phyloP scores from a whole-genome alignment of 2,113 vertebrate genomes.

The Pristiophorus japonicus region DNA sequence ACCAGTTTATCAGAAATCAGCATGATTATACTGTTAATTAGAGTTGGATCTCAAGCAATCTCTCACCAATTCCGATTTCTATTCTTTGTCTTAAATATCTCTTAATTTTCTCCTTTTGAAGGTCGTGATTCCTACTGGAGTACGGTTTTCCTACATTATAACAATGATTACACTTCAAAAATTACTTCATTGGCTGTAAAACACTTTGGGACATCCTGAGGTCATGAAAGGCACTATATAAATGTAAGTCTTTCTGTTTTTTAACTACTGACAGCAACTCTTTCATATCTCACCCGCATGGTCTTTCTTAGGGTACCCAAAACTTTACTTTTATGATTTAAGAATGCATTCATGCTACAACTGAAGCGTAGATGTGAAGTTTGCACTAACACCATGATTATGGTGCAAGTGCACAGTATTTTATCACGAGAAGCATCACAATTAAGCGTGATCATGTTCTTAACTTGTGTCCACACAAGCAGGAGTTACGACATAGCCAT shows the following conservation, averaged over 20 bases:
- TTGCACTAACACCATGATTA: background rate
- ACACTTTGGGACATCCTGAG: background rate
- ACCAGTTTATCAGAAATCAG: background rate
- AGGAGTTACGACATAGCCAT: background rate
- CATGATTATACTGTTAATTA: conserved; percentile 6
- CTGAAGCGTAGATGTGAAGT: background rate
- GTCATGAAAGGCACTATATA: background rate
- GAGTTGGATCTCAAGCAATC: background rate
- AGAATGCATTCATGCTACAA: background rate
- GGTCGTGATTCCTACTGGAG: background rate
- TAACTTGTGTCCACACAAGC: background rate
- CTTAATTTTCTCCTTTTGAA: background rate
- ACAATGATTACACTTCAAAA: background rate
- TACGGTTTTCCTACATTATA: background rate
- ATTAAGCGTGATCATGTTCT: no score
- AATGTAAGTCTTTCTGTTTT: background rate
- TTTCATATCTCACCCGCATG: background rate
- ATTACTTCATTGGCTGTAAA: background rate
- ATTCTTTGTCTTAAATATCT: background rate
- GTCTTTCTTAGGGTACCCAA: background rate
- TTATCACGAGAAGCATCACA: no score
- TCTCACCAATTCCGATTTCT: background rate
- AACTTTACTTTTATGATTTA: background rate
- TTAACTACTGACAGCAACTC: background rate
- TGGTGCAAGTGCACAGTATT: no score